Percentiles rank a stretch among this genome's conserved stretches.
Conservation (phyloP, 2,113 vertebrate species). For the Labeo rohita region DNA sequence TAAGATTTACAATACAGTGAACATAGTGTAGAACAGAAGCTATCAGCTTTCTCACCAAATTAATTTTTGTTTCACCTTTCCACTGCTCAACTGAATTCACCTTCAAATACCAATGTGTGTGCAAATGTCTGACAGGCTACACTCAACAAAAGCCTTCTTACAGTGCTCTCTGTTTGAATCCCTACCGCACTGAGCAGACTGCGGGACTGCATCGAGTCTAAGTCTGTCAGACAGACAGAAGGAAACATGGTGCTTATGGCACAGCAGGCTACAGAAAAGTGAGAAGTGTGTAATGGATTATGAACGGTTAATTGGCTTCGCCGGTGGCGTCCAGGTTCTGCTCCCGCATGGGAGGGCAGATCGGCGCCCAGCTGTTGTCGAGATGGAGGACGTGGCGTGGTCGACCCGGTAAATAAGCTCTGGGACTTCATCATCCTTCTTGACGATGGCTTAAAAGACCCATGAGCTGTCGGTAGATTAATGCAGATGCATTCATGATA, state of each 20-base stretch:
- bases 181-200: background rate
- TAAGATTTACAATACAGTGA: background rate
- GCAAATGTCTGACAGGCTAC: conserved; percentile 1
- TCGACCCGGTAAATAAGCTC: conserved; percentile 58
- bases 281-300: conserved; percentile 42
- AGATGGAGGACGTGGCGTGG: conserved; percentile 9
- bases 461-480: conserved; percentile 54
- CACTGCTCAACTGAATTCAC: background rate
- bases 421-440: conserved; percentile 56
- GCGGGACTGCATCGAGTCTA: background rate
- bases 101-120: background rate
- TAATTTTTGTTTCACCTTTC: background rate
- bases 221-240: conserved; percentile 17
- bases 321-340: background rate
- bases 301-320: conserved; percentile 35
- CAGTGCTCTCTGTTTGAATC: background rate
- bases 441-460: background rate
- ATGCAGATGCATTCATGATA: conserved; percentile 72
- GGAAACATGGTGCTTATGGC: conserved; percentile 19
- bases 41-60: background rate
- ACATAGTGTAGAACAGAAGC: background rate
- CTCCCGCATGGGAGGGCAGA: conserved; percentile 9
- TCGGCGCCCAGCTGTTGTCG: conserved; percentile 29
- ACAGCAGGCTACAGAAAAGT: conserved; percentile 24
- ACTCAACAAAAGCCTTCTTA: background rate